phyloP scores from a whole-genome alignment of 2,797 vertebrate species.

The Lemur catta region DNA sequence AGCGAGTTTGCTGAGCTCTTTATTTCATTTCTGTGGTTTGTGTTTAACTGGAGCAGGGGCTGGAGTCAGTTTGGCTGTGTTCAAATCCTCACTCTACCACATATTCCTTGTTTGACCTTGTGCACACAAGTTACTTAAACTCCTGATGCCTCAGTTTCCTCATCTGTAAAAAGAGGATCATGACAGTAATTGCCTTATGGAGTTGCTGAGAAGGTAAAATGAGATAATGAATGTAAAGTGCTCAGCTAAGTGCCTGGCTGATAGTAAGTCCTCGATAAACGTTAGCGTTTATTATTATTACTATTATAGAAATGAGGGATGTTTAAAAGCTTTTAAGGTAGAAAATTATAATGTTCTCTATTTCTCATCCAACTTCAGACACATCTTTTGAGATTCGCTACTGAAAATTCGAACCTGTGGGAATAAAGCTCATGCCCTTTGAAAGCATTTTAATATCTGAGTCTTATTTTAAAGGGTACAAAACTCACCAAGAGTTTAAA shows the following conservation, averaged over 20 bases:
- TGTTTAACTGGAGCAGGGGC: background rate
- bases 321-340: background rate
- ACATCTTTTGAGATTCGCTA: constrained; percentile 26
- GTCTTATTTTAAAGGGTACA: constrained; percentile 25
- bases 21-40: background rate
- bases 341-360: constrained; percentile 21
- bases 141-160: background rate
- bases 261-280: background rate
- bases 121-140: background rate
- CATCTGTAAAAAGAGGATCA: background rate
- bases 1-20: background rate
- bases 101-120: background rate
- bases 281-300: constrained; percentile 19
- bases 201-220: background rate
- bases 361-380: background rate
- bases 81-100: background rate
- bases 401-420: constrained; percentile 26
- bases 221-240: background rate
- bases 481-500: background rate
- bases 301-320: background rate
- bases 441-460: constrained; percentile 35
- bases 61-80: background rate
- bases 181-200: background rate
- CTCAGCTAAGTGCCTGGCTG: background rate
- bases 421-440: background rate